A percentile compares a stretch with the other conserved stretches of the same genome.
Evolutionary conservation across 2,888 invertebrate genomes (phyloP).

Genomic region (Brachyptera putata): DNA sequence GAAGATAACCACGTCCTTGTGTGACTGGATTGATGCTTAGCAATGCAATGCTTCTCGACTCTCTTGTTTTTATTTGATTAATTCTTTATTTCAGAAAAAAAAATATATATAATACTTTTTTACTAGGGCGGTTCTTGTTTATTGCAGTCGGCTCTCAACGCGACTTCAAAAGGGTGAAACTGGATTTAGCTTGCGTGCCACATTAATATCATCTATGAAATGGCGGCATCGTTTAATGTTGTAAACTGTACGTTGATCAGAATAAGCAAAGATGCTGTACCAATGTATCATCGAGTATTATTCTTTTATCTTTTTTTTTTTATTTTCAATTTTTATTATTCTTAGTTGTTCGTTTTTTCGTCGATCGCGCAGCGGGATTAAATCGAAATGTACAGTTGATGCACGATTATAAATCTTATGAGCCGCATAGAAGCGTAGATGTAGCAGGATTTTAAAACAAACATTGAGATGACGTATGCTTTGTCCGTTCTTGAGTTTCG

Average conservation of each 20-base stretch:
- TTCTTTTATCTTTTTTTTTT: not conserved
- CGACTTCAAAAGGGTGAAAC: constrained; percentile 22
- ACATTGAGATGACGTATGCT: too few relatives aligned
- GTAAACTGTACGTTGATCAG: not conserved
- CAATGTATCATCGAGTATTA: not conserved
- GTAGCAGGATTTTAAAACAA: too few relatives aligned
- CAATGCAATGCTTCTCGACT: too few relatives aligned
- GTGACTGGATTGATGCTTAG: constrained; percentile 3
- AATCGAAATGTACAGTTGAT: constrained; percentile 6
- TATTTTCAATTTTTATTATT: constrained; percentile 13
- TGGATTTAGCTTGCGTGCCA: constrained; percentile 18
- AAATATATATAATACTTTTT: not conserved
- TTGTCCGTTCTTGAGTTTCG: too few relatives aligned
- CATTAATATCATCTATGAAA: constrained; percentile 23
- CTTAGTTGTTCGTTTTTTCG: constrained; percentile 13
- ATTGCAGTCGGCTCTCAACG: constrained; percentile 1
- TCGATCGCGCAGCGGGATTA: constrained; percentile 13
- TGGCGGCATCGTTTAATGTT: constrained; percentile 13
- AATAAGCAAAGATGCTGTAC: not conserved
- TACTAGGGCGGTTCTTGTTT: constrained; percentile 17
- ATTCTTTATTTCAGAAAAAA: constrained; percentile 15
- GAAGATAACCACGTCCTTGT: constrained; percentile 16
- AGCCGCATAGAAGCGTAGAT: too few relatives aligned
- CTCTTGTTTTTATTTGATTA: constrained; percentile 13
- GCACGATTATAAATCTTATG: constrained; percentile 2